Percentiles rank a stretch among this genome's conserved stretches.
Evolutionary conservation across 2,888 invertebrate species (phyloP).

Genomic region (Trissoscelio sp.): DNA sequence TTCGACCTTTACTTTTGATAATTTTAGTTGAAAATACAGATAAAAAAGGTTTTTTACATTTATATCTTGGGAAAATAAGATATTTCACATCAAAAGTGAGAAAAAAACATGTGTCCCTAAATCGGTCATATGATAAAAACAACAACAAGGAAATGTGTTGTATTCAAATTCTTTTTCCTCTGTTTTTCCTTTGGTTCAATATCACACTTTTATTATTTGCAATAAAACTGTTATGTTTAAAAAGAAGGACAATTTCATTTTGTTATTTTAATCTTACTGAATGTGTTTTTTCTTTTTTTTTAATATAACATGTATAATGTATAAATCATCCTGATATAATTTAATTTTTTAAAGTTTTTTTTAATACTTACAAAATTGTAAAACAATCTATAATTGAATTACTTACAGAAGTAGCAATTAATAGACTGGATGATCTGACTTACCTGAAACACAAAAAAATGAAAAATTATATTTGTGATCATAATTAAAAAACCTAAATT

Average conservation of each 20-base stretch:
- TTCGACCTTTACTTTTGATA: not conserved
- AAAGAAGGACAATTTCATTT: not conserved
- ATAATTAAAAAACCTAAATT: too few relatives aligned
- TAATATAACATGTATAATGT: too few relatives aligned
- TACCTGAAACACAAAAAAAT: too few relatives aligned
- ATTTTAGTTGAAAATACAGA: not conserved
- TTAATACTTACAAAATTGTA: too few relatives aligned
- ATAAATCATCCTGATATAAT: too few relatives aligned
- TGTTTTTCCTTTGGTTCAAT: conserved; percentile 4
- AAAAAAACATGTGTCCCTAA: not conserved
- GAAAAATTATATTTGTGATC: too few relatives aligned
- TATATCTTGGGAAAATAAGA: not conserved
- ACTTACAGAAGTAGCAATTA: too few relatives aligned
- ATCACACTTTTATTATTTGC: not conserved
- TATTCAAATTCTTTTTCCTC: not conserved
- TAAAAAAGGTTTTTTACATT: not conserved
- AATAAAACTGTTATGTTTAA: not conserved
- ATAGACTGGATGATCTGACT: too few relatives aligned
- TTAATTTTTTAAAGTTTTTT: too few relatives aligned
- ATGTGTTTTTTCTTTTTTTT: too few relatives aligned
- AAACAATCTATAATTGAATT: too few relatives aligned
- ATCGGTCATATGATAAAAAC: not conserved
- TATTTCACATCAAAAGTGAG: not conserved
- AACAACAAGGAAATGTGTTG: not conserved
- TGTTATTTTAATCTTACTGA: too few relatives aligned